Evolutionary conservation across 2,113 vertebrate genomes (phyloP), one percentile per base, ranked within the genome.

Genomic region (Panthera leo): DNA sequence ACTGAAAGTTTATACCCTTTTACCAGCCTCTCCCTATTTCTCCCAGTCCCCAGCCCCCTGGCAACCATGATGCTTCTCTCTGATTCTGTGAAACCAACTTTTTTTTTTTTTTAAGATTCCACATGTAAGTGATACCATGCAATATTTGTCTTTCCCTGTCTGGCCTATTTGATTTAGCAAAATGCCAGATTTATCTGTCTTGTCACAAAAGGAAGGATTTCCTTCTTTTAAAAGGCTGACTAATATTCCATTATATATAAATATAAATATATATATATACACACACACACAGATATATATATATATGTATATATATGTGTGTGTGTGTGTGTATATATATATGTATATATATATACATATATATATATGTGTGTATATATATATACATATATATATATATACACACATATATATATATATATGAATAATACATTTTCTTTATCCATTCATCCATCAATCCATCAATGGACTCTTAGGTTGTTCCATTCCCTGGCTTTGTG

Each of bases 101-200:
- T 82, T 16, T 36, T 34, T 7, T n/a, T 48, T 29, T 31, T 10
- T 55, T 5, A 51, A 68, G 34, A 76, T 65, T 85, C 55, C 42
- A 51, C 16, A 36, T 65, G 36, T 68, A 91, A 90, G 27, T 78
- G 48, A 94, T 70, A 70, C 15, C 29, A 76, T 76, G 29, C 25
- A 58, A 7, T 67, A 78, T 65, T 93, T 78, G 71, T 42, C 45
- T 42, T 55, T 63, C 39, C 36, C 51, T 85, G 4, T 31, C 70
- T 55, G 31, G 39, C 25, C 36, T 80, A 82, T 88, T 79, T 82
- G 36, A 79, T 19, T 36, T 88, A 71, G 29, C 51, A 80, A 48
- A 88, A 88, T 61, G 5, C 58, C 42, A 84, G 48, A 42, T 92
- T 27, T 79, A 92, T 71, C 51, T 15, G 45, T 83, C 21, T 92